Evolutionary conservation across 1,140 invertebrate genomes (phyloP), one percentile per base, ranked within the genome.

Genomic region (Halictus rubicundus): DNA sequence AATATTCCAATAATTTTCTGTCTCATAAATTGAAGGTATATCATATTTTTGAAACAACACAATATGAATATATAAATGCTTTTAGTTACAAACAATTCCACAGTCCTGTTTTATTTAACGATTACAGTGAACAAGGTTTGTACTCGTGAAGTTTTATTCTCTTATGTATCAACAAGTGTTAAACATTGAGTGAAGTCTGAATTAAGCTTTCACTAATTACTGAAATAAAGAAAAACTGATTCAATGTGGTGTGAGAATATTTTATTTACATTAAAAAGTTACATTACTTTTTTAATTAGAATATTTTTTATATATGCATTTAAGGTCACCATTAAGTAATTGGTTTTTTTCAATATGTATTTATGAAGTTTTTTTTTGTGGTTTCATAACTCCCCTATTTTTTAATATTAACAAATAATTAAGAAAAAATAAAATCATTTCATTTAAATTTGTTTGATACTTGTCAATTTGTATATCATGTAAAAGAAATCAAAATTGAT

Each of bases 231-330:
- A 64, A 60, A 75, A 42, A 63, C 60, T 80, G 63, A 82, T 42
- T 68, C 57, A 75, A 59, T 79, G 61, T 63, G 39, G 78, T 77
- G 80, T 85, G 73, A 68, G 71, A 79, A 86, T 79, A 76, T 77
- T 88, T 86, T 89, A 88, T 85, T 87, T 86, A 82, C 73, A 85
- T 85, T 32, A 87, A 78, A 80, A 77, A 83, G 54, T 80, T 85
- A 82, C 72, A 80, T 54, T 77, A 59, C 57, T n/a, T n/a, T n/a
- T n/a, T n/a, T n/a, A 32, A 3, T 23, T 85, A 73, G 25, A 73
- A 60, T 80, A 68, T 79, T 65, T 14, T 70, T 83, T 57, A 54
- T 59, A 52, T 79, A 65, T 79, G 60, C 32, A 74, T 64, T 39
- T 52, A 52, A n/a, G n/a, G n/a, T n/a, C n/a, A n/a, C n/a, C n/a